Conservation (phyloP, 2,797 vertebrate species). For the Anomalospiza imberbis region DNA sequence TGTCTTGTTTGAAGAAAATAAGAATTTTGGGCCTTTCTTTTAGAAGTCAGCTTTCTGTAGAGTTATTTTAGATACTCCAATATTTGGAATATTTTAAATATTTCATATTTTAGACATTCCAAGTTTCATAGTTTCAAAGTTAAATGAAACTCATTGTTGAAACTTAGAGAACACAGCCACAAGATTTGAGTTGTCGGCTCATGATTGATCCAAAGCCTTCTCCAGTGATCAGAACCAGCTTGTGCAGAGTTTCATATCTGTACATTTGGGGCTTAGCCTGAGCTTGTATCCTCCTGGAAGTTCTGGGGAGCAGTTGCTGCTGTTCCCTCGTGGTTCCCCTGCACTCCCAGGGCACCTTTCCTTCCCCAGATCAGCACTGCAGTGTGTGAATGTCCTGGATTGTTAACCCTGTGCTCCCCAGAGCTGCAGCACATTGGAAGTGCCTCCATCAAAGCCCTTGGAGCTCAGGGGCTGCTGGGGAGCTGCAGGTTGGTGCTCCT, state of each 20-base stretch:
- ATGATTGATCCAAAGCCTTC: background rate
- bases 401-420: background rate
- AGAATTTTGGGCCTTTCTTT: background rate
- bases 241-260: background rate
- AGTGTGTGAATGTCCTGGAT: background rate
- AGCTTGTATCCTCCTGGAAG: rapidly evolving
- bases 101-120: background rate
- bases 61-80: background rate
- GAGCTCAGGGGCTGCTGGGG: background rate
- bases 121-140: background rate
- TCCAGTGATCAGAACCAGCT: background rate
- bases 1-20: background rate
- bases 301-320: background rate
- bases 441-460: background rate
- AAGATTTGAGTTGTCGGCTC: background rate
- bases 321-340: background rate
- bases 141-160: background rate
- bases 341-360: background rate
- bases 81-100: background rate
- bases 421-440: background rate
- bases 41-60: background rate
- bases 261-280: background rate
- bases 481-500: background rate
- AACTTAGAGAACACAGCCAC: background rate
- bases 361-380: background rate